phyloP scores from a whole-genome alignment of 2,888 invertebrate species.

The Pharmacophagus antenor region DNA sequence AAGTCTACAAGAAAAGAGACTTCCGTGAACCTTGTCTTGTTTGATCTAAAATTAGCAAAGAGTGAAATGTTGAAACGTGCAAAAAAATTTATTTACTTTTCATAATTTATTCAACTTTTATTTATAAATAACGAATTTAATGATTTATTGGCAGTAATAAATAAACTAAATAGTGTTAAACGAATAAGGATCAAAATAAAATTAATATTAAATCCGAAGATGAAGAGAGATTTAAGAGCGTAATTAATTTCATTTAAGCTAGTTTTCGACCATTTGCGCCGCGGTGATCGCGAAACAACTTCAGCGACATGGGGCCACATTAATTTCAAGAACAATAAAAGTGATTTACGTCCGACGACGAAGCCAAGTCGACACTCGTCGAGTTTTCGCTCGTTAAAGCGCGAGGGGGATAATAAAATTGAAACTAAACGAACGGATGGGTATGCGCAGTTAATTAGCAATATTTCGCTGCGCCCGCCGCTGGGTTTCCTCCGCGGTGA shows the following conservation, averaged over 20 bases:
- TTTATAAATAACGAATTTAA: no score
- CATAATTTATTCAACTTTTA: no score
- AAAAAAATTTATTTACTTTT: no score
- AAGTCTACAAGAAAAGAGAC: no score
- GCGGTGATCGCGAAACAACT: background rate
- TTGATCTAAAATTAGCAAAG: no score
- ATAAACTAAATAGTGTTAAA: no score
- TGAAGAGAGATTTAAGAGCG: background rate
- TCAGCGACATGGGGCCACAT: background rate
- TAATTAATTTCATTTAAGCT: background rate
- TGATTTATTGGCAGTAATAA: no score
- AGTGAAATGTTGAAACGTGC: no score
- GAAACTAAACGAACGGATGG: slow-evolving; percentile 11
- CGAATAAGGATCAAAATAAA: background rate
- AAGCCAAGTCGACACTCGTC: background rate
- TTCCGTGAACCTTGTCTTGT: no score
- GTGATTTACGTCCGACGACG: slow-evolving; percentile 12
- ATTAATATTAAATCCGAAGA: background rate
- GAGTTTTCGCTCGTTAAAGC: background rate
- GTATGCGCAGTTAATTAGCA: slow-evolving; percentile 18
- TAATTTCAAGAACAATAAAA: slow-evolving; percentile 1
- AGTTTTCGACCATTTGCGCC: background rate
- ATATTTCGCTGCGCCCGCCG: slow-evolving; percentile 6
- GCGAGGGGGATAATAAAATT: slow-evolving; percentile 7
- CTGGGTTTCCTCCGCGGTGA: slow-evolving; percentile 1